Evolutionary conservation across 2,113 vertebrate species (phyloP).

Genomic region (Dasyornis broadbenti): DNA sequence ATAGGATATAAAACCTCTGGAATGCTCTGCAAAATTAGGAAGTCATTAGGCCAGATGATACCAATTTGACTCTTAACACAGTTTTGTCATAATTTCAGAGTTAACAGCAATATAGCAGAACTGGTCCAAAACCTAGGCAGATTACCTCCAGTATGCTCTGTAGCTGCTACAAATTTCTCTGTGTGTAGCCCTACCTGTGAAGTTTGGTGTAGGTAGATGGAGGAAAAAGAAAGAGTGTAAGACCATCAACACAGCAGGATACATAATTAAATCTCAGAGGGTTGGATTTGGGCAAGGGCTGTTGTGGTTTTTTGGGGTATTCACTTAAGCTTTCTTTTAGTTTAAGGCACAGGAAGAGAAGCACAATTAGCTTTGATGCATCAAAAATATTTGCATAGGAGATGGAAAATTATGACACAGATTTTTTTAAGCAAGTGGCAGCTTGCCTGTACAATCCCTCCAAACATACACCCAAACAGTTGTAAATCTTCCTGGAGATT

Average conservation of each 20-base stretch:
- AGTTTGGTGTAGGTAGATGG: neutral
- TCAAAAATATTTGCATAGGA: neutral
- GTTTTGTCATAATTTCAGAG: neutral
- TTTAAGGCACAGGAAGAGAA: neutral
- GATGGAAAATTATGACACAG: neutral
- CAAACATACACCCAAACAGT: neutral
- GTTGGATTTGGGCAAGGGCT: neutral
- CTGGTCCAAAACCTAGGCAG: neutral
- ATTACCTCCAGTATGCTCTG: neutral
- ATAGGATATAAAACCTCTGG: conserved; percentile 30
- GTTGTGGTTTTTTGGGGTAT: neutral
- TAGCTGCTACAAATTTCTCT: neutral
- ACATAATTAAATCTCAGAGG: neutral
- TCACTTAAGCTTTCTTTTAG: neutral
- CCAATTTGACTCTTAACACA: conserved; percentile 21
- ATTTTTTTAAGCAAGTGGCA: neutral
- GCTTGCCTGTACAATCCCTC: neutral
- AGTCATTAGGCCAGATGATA: conserved; percentile 44
- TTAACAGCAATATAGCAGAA: neutral
- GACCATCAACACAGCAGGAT: neutral
- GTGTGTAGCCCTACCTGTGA: neutral
- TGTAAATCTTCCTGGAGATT: conserved; percentile 8
- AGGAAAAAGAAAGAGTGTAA: neutral
- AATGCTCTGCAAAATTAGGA: conserved; percentile 38
- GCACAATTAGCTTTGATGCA: neutral